A percentile compares a stretch with the other conserved stretches of the same genome.
These are phyloP conservation scores for Cheilosia impressa DNA, from an alignment of 2,888 invertebrate genomes.

Conservation along the genomic window DNA sequence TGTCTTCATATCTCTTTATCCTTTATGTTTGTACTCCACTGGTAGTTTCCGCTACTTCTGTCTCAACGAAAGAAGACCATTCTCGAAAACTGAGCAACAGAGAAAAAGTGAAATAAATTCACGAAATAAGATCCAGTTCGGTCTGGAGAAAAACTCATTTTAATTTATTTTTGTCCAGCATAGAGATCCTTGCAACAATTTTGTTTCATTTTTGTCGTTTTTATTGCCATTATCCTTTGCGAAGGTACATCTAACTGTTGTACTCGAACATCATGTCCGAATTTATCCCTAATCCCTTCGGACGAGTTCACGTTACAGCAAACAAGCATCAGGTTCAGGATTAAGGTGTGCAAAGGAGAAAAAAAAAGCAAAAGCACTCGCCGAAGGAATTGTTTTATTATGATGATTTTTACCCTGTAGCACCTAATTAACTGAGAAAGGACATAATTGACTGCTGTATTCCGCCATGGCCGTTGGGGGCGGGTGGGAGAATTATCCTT, in stretches of 20 bases:
- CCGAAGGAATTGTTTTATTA: slow-evolving; percentile 62
- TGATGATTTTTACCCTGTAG: slow-evolving; percentile 68
- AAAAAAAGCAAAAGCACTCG: slow-evolving; percentile 14
- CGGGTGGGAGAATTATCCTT: slow-evolving; percentile 30
- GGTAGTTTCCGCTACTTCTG: neutral
- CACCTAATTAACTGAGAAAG: slow-evolving; percentile 70
- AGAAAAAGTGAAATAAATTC: neutral
- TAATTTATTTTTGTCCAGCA: slow-evolving; percentile 33
- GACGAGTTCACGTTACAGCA: slow-evolving; percentile 30
- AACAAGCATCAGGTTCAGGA: slow-evolving; percentile 24
- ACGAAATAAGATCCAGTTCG: slow-evolving; percentile 23
- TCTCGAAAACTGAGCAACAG: neutral
- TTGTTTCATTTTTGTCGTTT: slow-evolving; percentile 34
- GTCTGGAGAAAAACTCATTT: slow-evolving; percentile 41
- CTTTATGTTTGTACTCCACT: neutral
- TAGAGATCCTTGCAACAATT: slow-evolving; percentile 42
- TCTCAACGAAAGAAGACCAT: neutral
- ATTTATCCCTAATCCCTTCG: slow-evolving; percentile 46
- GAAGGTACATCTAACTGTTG: slow-evolving; percentile 19
- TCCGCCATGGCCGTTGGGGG: neutral
- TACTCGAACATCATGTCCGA: slow-evolving; percentile 64
- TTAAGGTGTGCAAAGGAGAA: slow-evolving; percentile 36
- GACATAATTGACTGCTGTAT: slow-evolving; percentile 57
- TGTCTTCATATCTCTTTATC: slow-evolving; percentile 4
- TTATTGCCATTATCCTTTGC: slow-evolving; percentile 40